These are phyloP conservation scores for Cheilosia scutellata DNA, from an alignment of 2,888 invertebrate genomes.

Conservation along the genomic window DNA sequence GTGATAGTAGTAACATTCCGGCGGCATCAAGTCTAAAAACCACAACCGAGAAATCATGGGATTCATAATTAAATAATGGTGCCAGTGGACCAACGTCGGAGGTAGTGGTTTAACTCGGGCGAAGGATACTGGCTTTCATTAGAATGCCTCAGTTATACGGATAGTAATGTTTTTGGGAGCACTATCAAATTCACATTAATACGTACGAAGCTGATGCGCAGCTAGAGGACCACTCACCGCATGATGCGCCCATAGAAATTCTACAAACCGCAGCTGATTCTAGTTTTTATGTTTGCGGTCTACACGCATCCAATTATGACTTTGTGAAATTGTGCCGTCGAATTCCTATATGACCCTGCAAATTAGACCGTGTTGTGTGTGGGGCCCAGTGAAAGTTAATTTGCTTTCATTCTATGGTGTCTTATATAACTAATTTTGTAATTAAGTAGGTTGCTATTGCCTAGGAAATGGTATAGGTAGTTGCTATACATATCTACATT, in stretches of 20 bases:
- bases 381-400: conserved; percentile 23
- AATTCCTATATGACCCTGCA: conserved; percentile 30
- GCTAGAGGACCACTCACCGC: background rate
- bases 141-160: conserved; percentile 4
- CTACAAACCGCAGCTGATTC: conserved; percentile 54
- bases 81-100: conserved; percentile 24
- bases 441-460: conserved; percentile 56
- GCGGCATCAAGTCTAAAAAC: conserved; percentile 58
- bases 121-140: conserved; percentile 16
- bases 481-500: background rate
- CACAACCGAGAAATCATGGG: conserved; percentile 61
- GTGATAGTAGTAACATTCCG: conserved; percentile 47
- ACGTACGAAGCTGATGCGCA: background rate
- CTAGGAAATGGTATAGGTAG: conserved; percentile 2
- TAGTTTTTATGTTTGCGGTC: conserved; percentile 65
- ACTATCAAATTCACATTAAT: conserved; percentile 65
- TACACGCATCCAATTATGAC: conserved; percentile 67
- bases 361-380: background rate
- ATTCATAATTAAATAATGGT: conserved; percentile 67
- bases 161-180: background rate
- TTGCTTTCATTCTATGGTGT: conserved; percentile 35
- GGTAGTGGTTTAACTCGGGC: background rate
- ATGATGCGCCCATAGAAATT: conserved; percentile 12
- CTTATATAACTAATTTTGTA: conserved; percentile 56
- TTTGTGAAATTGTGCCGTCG: conserved; percentile 49